These are phyloP conservation scores for Cylloceria caligata DNA, from an alignment of 2,888 invertebrate species.

Conservation along the genomic window DNA sequence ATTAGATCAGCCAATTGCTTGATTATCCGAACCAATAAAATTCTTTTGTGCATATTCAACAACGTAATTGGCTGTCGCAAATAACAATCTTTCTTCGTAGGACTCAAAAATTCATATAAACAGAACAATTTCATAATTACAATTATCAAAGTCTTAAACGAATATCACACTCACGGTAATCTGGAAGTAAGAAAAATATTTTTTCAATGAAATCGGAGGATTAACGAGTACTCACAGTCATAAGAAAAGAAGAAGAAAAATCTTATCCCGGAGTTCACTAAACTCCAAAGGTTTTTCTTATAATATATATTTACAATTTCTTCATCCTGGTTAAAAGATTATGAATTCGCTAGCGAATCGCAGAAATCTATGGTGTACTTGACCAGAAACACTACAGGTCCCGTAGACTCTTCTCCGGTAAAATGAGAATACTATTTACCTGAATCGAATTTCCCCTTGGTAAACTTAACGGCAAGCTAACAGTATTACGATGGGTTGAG, in stretches of 20 bases:
- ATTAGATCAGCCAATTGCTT: too few relatives aligned
- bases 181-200: background rate
- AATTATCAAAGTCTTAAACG: background rate
- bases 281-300: constrained; percentile 49
- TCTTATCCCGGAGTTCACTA: constrained; percentile 52
- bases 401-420: constrained; percentile 55
- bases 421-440: constrained; percentile 42
- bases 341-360: constrained; percentile 35
- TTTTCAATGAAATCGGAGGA: background rate
- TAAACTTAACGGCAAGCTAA: constrained; percentile 44
- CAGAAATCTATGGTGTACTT: background rate
- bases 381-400: constrained; percentile 30
- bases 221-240: background rate
- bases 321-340: constrained; percentile 60
- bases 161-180: background rate
- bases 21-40: too few relatives aligned
- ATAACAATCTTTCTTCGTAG: too few relatives aligned
- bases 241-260: background rate
- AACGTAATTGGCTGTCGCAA: too few relatives aligned
- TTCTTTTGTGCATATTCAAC: too few relatives aligned
- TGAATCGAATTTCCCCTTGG: constrained; percentile 61
- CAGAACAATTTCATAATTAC: background rate
- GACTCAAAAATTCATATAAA: too few relatives aligned
- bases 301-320: constrained; percentile 64
- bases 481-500: constrained; percentile 61